Percentiles rank a stretch among this genome's conserved stretches.
Evolutionary conservation across 2,888 invertebrate species (phyloP).

Genomic region (Argyresthia albistria): DNA sequence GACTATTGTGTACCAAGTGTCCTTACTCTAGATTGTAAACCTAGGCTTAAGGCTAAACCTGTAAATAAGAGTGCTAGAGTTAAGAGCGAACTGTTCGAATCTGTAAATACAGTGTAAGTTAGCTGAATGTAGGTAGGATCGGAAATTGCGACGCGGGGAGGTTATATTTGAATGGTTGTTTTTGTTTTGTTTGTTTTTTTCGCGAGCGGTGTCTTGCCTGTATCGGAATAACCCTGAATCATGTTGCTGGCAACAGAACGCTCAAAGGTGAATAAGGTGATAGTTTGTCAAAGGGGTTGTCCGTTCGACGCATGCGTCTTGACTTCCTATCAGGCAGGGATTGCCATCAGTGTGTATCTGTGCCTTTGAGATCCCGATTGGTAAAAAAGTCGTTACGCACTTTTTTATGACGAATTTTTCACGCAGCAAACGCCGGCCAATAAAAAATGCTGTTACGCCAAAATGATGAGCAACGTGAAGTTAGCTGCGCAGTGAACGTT

Average conservation of each 20-base stretch:
- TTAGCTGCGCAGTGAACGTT: no score
- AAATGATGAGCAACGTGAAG: no score
- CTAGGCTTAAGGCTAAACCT: slow-evolving; percentile 33
- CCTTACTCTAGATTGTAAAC: slow-evolving; percentile 37
- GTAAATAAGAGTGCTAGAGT: slow-evolving; percentile 22
- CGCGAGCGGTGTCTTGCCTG: no score
- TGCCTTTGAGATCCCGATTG: no score
- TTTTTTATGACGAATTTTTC: no score
- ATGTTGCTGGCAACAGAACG: slow-evolving; percentile 5
- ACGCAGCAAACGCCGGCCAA: no score
- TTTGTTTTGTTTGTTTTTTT: slow-evolving; percentile 1
- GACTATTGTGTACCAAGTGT: slow-evolving; percentile 47
- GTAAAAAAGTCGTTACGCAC: no score
- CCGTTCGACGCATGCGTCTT: neutral
- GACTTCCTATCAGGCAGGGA: neutral
- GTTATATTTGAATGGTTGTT: slow-evolving; percentile 1
- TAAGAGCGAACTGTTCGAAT: slow-evolving; percentile 38
- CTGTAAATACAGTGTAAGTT: slow-evolving; percentile 29
- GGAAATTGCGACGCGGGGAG: slow-evolving; percentile 1
- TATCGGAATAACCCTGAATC: neutral
- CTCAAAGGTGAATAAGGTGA: neutral
- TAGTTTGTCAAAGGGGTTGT: neutral
- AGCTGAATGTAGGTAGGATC: slow-evolving; percentile 6
- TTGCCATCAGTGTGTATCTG: no score
- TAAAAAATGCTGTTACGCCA: no score